Base-by-base conservation (phyloP, 1,140 invertebrate genomes). In the Drosophila ficusphila region DNA sequence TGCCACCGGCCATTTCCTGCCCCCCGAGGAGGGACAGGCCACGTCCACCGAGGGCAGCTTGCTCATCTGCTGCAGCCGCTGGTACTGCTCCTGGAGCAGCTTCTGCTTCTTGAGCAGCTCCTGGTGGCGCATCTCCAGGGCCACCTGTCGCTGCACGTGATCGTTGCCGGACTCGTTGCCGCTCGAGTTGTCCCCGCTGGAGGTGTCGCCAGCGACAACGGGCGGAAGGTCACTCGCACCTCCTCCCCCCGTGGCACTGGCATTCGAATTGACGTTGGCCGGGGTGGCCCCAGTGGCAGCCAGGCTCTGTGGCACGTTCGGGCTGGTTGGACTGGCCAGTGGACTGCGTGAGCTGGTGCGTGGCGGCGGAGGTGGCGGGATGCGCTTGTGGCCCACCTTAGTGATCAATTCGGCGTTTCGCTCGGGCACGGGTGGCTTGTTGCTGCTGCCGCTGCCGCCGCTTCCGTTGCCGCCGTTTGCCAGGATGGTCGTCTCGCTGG, bases 61-160 rank as follows among this genome's bases (percentile, higher is more conserved):
- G 78, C 97, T 96, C 18, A 97, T 93, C 91, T 96, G 96, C 78
- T 98, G 97, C 29, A 98, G 90, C 8, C 97, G 93, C 0, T 96
- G 95, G 90, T 97, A 98, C 77, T 98, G 97, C 70, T 97, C 97
- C 79, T 98, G 97, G 1, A 98, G 92, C 3, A 96, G 95, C 58
- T 95, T 95, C 79, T 98, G 97, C 81, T 97, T 97, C 46, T 96
- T 94, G 2, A 98, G 88, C 1, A 98, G 92, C 79, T 97, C 97
- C 86, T 97, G 96, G 82, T 98, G 97, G 1, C 97, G 93, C 74
- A 96, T 95, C 88, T 97, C 96, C 2, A 97, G 92, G 23, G 95
- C 93, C 54, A 96, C 94, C 82, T 97, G 96, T 0, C 96, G 93
- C 34, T 92, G 92, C 2, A 67, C 77, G 41, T 90, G 81, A 39